These are phyloP conservation scores for Drosophila orosa DNA, from an alignment of 1,140 invertebrate genomes.

Conservation along the genomic window DNA sequence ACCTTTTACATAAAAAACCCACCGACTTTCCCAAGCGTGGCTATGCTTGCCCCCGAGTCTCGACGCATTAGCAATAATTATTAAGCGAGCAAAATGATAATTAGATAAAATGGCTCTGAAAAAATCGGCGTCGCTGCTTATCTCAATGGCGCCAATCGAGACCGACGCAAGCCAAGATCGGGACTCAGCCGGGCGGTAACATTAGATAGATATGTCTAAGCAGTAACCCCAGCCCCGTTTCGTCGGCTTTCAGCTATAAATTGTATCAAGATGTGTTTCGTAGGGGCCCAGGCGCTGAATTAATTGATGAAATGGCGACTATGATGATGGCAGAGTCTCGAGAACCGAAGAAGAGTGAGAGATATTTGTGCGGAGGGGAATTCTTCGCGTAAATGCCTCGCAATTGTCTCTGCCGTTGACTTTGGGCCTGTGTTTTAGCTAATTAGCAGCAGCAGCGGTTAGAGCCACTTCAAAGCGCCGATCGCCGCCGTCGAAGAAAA, in stretches of 20 bases:
- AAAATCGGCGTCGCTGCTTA: constrained; percentile 36
- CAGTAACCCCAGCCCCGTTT: constrained; percentile 3
- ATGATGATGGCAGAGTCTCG: constrained; percentile 26
- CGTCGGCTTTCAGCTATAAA: constrained; percentile 44
- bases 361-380: constrained; percentile 12
- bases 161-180: constrained; percentile 17
- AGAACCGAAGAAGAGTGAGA: constrained; percentile 18
- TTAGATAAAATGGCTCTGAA: constrained; percentile 54
- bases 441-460: constrained; percentile 61
- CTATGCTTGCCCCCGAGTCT: background rate
- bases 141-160: constrained; percentile 46
- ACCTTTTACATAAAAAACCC: constrained; percentile 56
- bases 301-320: constrained; percentile 59
- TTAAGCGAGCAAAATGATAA: constrained; percentile 63
- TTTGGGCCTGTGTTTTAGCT: constrained; percentile 50
- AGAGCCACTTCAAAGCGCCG: constrained; percentile 35
- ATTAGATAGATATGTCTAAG: constrained; percentile 23
- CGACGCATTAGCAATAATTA: constrained; percentile 54
- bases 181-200: constrained; percentile 18
- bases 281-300: constrained; percentile 49
- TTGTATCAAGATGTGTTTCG: constrained; percentile 70
- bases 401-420: constrained; percentile 58
- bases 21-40: constrained; percentile 50
- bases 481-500: constrained; percentile 49
- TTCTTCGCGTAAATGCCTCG: constrained; percentile 52